A percentile compares a stretch with the other conserved stretches of the same genome.
Conservation (phyloP, 2,888 invertebrate species). For the Selenia dentaria region DNA sequence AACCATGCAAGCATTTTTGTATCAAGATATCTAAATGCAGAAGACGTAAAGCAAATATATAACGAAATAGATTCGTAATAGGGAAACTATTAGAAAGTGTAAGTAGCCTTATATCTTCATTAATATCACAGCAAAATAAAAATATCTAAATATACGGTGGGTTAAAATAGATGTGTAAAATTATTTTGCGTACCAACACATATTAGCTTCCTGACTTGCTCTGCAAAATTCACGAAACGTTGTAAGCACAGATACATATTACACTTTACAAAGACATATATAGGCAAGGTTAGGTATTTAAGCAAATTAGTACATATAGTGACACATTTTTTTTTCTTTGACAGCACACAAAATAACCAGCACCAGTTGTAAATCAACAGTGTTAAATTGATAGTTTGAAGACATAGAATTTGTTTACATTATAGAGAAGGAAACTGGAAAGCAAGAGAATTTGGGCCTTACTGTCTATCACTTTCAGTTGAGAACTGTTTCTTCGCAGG, state of each 20-base stretch:
- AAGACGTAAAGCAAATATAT: no score
- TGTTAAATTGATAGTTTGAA: no score
- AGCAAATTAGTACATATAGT: background rate
- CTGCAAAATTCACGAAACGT: constrained; percentile 65
- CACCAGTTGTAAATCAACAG: no score
- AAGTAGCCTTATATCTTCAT: background rate
- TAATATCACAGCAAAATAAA: no score
- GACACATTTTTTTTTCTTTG: no score
- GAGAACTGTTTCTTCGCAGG: constrained; percentile 93
- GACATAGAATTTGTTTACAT: no score
- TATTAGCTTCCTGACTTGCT: constrained; percentile 81
- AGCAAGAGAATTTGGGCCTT: constrained; percentile 41
- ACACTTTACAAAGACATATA: constrained; percentile 18
- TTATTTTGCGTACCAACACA: constrained; percentile 74
- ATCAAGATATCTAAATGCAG: no score
- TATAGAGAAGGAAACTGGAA: no score
- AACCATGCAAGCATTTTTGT: no score
- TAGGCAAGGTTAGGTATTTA: background rate
- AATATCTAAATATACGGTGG: constrained; percentile 8
- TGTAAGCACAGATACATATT: constrained; percentile 33
- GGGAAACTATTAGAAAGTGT: no score
- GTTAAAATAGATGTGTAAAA: constrained; percentile 36
- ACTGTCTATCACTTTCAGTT: constrained; percentile 88
- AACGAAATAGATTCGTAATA: no score
- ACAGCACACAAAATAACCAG: no score